Percentiles rank a stretch among this genome's conserved stretches.
phyloP scores from a whole-genome alignment of 2,113 vertebrate genomes.

The Tragulus kanchil region DNA sequence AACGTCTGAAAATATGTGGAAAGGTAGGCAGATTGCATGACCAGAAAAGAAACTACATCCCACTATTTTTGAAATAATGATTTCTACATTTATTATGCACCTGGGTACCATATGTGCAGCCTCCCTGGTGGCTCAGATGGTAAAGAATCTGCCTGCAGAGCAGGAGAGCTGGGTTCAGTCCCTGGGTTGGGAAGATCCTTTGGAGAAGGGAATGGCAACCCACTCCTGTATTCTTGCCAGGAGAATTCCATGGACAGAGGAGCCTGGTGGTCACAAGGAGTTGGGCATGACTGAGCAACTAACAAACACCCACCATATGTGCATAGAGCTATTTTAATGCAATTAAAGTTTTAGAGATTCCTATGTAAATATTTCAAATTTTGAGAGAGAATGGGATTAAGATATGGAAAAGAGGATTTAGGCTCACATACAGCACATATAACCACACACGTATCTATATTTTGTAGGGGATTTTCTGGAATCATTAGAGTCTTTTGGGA shows the following conservation, averaged over 20 bases:
- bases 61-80: constrained; percentile 60
- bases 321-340: constrained; percentile 82
- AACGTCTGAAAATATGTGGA: not conserved
- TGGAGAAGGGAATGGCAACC: too few species aligned
- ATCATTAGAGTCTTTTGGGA: constrained; percentile 66
- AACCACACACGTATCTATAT: constrained; percentile 60
- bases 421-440: constrained; percentile 50
- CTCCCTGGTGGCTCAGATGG: too few species aligned
- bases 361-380: constrained; percentile 67
- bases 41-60: constrained; percentile 10
- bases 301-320: constrained; percentile 61
- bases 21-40: not conserved
- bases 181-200: too few species aligned
- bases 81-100: constrained; percentile 71
- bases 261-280: too few species aligned
- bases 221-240: too few species aligned
- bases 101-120: constrained; percentile 78
- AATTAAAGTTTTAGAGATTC: constrained; percentile 74
- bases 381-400: constrained; percentile 74
- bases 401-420: constrained; percentile 63
- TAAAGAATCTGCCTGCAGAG: too few species aligned
- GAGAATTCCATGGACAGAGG: too few species aligned
- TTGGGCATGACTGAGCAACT: too few species aligned
- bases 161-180: too few species aligned
- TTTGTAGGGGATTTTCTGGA: constrained; percentile 77